Evolutionary conservation across 1,140 invertebrate genomes (phyloP).

Genomic region (Reticulitermes speratus): DNA sequence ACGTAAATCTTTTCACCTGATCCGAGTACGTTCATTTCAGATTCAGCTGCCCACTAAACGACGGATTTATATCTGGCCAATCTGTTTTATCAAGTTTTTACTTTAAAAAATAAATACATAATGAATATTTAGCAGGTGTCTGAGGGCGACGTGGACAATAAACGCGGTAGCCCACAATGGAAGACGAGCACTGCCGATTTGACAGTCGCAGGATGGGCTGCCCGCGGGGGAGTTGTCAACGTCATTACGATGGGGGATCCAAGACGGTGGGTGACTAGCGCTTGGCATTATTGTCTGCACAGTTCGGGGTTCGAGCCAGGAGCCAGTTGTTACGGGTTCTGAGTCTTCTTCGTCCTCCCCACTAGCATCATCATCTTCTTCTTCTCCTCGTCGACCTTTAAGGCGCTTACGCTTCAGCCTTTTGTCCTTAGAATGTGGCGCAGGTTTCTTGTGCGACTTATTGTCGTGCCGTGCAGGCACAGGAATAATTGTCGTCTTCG

Average conservation of each 20-base stretch:
- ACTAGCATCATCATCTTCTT: neutral
- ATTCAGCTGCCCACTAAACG: neutral
- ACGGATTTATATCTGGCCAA: neutral
- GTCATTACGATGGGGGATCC: conserved; percentile 17
- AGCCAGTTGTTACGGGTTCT: conserved; percentile 21
- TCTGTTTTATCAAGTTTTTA: neutral
- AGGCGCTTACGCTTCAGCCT: neutral
- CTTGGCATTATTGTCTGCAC: conserved; percentile 29
- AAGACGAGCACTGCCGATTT: neutral
- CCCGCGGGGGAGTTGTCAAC: neutral
- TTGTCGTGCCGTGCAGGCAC: conserved; percentile 18
- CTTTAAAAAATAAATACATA: neutral
- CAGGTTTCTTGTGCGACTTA: conserved; percentile 24
- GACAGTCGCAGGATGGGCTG: neutral
- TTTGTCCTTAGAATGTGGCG: neutral
- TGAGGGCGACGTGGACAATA: neutral
- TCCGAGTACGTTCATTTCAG: neutral
- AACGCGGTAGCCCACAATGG: conserved; percentile 10
- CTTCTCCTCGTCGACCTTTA: neutral
- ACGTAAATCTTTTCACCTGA: neutral
- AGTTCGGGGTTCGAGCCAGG: conserved; percentile 25
- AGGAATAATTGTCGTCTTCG: conserved; percentile 26
- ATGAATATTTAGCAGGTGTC: neutral
- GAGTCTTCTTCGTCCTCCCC: conserved; percentile 17
- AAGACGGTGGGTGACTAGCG: neutral